phyloP scores from a whole-genome alignment of 2,888 invertebrate genomes.

The Allacma fusca region DNA sequence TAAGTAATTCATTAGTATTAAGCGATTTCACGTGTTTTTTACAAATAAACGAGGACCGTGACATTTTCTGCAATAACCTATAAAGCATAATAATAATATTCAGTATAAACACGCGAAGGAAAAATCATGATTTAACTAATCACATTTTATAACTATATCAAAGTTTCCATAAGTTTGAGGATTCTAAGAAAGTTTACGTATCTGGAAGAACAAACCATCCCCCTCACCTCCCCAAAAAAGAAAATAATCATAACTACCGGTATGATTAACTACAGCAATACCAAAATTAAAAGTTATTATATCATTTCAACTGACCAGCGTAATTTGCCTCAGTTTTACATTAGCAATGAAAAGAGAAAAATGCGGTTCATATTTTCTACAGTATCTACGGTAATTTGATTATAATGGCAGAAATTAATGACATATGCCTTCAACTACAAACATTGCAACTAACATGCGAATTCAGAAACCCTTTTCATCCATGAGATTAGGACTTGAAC shows the following conservation, averaged over 20 bases:
- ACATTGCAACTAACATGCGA: conserved; percentile 8
- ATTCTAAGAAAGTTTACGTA: conserved; percentile 20
- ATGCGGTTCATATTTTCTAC: not conserved
- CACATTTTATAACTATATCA: conserved; percentile 10
- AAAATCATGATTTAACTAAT: not conserved
- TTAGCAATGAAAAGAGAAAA: not conserved
- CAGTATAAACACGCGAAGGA: not conserved
- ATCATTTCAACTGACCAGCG: not conserved
- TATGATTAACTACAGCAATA: not conserved
- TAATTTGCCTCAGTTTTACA: conserved; percentile 12
- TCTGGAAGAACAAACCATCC: conserved; percentile 3
- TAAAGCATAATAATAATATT: not conserved
- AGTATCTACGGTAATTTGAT: not conserved
- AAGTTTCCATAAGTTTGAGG: not conserved
- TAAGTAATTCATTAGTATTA: not conserved
- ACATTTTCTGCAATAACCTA: conserved; percentile 5
- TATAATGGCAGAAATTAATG: conserved; percentile 9
- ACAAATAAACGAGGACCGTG: not conserved
- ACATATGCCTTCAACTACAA: not conserved
- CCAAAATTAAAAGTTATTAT: not conserved
- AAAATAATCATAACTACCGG: conserved; percentile 1
- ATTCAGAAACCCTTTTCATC: conserved; percentile 5
- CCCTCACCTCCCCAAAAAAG: conserved; percentile 16
- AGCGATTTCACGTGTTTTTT: not conserved
- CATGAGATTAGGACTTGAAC: conserved; percentile 1